Evolutionary conservation across 2,888 invertebrate species (phyloP), one percentile per base, ranked within the genome.

Genomic region (Trichopoda pennipes): DNA sequence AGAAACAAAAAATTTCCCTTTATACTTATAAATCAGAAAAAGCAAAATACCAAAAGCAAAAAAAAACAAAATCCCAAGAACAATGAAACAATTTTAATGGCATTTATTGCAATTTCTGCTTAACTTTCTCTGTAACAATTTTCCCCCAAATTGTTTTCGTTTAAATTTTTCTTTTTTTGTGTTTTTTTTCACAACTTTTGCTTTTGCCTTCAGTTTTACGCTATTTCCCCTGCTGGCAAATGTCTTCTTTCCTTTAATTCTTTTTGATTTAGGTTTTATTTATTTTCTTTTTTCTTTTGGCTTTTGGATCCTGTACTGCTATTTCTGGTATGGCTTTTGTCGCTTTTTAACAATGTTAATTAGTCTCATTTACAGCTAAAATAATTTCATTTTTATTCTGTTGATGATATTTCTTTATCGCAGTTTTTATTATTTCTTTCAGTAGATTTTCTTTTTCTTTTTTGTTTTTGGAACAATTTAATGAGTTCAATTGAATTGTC

Each of bases 281-380:
- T n/a, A n/a, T 7, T 28, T 28, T 28, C 8, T 42, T 38, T 72
- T 72, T 51, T 32, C n/a, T 21, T 56, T 44, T 55, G 14, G 32
- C 56, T 64, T 63, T 51, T 35, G n/a, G 1, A 19, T 35, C 60
- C 28, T 23, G 42, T 32, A 10, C n/a, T 23, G 1, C 21, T 42
- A 51, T 70, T 47, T n/a, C 21, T 47, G 51, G 17, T 14, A 9
- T 19, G 51, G 14, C 28, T 75, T 56, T 61, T 75, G 70, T 49
- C 79, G 75, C 78, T 79, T 47, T 60, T 77, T 68, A 78, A 79
- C 60, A 66, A 79, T 79, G 81, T 82, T 79, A 82, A 82, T 82
- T 79, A 82, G 81, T 82, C 78, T 82, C 75, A 79, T 82, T 82
- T 82, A 82, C 66, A 82, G 75, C 70, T 75, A 75, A 79, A 73